phyloP scores from a whole-genome alignment of 2,888 invertebrate species.

The Xestoiulus laeticollis region DNA sequence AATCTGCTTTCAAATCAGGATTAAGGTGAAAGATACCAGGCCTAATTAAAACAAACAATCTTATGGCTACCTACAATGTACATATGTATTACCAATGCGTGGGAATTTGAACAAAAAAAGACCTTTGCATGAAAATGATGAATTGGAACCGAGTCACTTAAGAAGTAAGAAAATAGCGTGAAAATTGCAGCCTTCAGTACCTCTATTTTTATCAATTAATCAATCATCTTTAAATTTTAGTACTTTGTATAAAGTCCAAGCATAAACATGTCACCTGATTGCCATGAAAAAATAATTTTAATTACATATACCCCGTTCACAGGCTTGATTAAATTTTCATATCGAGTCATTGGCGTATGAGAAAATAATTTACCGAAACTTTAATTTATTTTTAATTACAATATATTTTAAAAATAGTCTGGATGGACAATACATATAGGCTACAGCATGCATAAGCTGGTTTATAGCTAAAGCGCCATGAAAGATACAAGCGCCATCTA shows the following conservation, averaged over 20 bases:
- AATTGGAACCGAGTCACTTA: not conserved
- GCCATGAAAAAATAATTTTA: not conserved
- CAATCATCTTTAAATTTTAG: not conserved
- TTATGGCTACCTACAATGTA: not conserved
- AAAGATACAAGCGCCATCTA: not conserved
- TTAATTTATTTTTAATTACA: not conserved
- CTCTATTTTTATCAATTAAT: not conserved
- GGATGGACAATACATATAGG: too few species aligned
- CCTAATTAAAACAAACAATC: slow-evolving; percentile 13
- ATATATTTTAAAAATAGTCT: not conserved
- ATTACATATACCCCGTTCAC: not conserved
- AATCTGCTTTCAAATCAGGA: slow-evolving; percentile 9
- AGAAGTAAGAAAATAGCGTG: not conserved
- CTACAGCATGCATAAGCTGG: too few species aligned
- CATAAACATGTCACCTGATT: not conserved
- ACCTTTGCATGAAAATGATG: not conserved
- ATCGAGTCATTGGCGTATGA: not conserved
- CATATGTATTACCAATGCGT: not conserved
- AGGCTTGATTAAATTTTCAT: not conserved
- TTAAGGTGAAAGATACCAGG: not conserved
- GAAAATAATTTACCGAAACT: not conserved
- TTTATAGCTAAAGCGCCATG: not conserved
- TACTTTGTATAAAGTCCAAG: not conserved
- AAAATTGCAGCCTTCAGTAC: slow-evolving; percentile 18
- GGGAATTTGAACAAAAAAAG: not conserved